Conservation (phyloP, 2,888 invertebrate species). For the Itoplectis maculator region DNA sequence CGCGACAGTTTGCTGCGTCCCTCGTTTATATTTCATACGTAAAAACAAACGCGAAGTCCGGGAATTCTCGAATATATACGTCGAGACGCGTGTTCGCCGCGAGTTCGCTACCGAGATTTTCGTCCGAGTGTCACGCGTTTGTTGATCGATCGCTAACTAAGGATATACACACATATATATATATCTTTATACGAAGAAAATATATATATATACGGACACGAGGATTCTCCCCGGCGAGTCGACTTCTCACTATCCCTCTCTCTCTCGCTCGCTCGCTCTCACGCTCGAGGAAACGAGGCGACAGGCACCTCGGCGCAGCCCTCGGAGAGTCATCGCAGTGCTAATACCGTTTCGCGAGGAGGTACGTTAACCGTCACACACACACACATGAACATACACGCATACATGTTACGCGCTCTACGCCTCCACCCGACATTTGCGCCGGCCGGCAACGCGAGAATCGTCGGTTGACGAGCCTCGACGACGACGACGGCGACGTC, state of each 20-base stretch:
- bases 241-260: background rate
- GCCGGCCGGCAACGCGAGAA: slow-evolving; percentile 38
- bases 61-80: background rate
- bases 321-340: background rate
- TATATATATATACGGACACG: background rate
- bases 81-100: background rate
- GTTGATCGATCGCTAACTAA: slow-evolving; percentile 4
- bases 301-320: background rate
- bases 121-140: background rate
- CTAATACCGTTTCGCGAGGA: background rate
- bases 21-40: slow-evolving; percentile 51
- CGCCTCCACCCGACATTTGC: background rate
- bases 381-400: background rate
- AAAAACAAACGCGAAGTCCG: slow-evolving; percentile 17
- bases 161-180: background rate
- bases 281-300: background rate
- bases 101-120: slow-evolving; percentile 4
- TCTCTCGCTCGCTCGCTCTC: background rate
- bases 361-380: slow-evolving; percentile 16
- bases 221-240: background rate
- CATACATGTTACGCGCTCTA: no score
- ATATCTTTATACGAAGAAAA: slow-evolving; percentile 1
- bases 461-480: background rate
- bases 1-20: slow-evolving; percentile 57
- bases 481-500: slow-evolving; percentile 10